Evolutionary conservation across 2,113 vertebrate species (phyloP).

Genomic region (Etheostoma spectabile): DNA sequence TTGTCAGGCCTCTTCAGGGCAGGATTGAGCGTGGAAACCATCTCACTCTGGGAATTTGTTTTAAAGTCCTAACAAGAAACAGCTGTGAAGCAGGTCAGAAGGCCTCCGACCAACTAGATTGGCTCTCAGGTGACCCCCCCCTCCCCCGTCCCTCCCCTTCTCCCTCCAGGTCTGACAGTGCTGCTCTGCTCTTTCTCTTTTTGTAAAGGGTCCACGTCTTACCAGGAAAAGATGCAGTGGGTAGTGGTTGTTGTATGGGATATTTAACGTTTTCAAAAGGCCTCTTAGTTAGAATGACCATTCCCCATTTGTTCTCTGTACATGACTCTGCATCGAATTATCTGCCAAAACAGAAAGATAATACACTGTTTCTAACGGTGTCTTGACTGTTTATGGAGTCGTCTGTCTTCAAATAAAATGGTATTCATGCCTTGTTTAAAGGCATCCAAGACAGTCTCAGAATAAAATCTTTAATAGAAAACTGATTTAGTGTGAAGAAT

Average conservation of each 20-base stretch:
- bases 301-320: neutral
- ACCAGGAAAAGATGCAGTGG: neutral
- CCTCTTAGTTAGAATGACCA: no score
- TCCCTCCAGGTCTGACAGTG: neutral
- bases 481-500: no score
- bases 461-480: no score
- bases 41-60: constrained; percentile 80
- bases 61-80: constrained; percentile 85
- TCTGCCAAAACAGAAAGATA: neutral
- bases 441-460: no score
- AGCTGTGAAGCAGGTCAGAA: constrained; percentile 77
- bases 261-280: neutral
- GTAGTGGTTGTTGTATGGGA: neutral
- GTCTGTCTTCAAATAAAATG: neutral
- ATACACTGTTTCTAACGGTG: neutral
- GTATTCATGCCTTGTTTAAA: no score
- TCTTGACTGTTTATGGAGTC: neutral
- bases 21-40: constrained; percentile 79
- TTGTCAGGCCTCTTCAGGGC: constrained; percentile 65
- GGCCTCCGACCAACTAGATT: constrained; percentile 50
- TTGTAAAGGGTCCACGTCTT: neutral
- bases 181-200: constrained; percentile 20
- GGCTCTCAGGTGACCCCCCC: constrained; percentile 57
- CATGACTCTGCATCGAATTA: no score
- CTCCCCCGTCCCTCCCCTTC: no score